phyloP scores from a whole-genome alignment of 1,140 invertebrate genomes.

The Platyscapa corneri region DNA sequence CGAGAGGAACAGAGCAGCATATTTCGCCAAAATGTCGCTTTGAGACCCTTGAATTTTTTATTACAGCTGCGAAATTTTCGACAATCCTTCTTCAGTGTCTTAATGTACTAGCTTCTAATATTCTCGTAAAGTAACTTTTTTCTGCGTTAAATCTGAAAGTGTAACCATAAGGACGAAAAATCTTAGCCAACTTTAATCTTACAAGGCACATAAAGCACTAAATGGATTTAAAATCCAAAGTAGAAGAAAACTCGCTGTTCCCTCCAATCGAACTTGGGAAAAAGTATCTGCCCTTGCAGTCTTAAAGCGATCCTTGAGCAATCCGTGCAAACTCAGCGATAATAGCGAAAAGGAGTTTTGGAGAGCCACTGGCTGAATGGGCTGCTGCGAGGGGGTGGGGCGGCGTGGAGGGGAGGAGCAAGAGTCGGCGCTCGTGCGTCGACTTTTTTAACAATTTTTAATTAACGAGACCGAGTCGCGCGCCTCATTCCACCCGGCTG shows the following conservation, averaged over 20 bases:
- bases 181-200: slow-evolving; percentile 14
- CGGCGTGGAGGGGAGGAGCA: no score
- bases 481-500: not conserved
- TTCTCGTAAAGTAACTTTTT: not conserved
- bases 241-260: slow-evolving; percentile 15
- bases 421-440: not conserved
- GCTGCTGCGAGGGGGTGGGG: no score
- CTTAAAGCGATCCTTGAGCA: not conserved
- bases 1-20: not conserved
- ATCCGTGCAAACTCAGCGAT: slow-evolving; percentile 19
- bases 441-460: slow-evolving; percentile 53
- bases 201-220: slow-evolving; percentile 21
- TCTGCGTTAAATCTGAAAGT: not conserved
- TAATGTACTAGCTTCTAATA: not conserved
- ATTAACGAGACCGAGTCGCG: slow-evolving; percentile 45
- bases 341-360: not conserved
- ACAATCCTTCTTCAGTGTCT: not conserved
- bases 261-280: not conserved
- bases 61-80: not conserved
- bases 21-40: not conserved
- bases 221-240: slow-evolving; percentile 22
- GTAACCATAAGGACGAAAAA: not conserved
- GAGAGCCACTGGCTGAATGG: not conserved
- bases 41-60: not conserved
- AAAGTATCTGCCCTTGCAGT: slow-evolving; percentile 4